These are phyloP conservation scores for Lepilemur ruficaudatus DNA, from an alignment of 2,797 vertebrate genomes.

Conservation along the genomic window DNA sequence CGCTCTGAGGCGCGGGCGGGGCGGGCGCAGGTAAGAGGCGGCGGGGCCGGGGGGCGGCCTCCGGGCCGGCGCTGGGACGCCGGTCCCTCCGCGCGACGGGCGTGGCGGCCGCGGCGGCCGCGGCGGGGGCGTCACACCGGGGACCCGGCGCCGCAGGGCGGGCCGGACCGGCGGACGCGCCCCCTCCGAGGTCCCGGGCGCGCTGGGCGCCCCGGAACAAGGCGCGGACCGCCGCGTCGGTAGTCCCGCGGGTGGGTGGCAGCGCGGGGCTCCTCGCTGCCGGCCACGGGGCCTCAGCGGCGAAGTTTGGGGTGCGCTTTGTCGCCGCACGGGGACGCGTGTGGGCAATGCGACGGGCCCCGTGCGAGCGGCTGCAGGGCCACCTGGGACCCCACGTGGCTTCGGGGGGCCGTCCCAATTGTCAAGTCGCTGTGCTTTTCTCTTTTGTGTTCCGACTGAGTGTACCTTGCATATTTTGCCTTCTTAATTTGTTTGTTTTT, in stretches of 20 bases:
- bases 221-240: neutral
- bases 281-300: neutral
- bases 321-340: neutral
- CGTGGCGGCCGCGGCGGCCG: neutral
- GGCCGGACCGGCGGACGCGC: neutral
- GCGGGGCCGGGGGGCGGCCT: neutral
- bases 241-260: neutral
- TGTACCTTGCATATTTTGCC: neutral
- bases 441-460: slow-evolving; percentile 10
- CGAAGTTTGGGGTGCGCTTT: neutral
- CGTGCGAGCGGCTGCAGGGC: neutral
- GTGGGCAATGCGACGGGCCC: neutral
- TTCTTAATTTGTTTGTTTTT: neutral
- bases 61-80: neutral
- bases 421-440: neutral
- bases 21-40: slow-evolving; percentile 51
- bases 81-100: neutral
- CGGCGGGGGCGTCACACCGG: neutral
- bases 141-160: neutral
- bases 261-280: neutral
- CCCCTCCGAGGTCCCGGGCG: neutral
- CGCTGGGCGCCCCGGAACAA: neutral
- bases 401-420: neutral
- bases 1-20: slow-evolving; percentile 48
- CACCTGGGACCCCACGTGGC: neutral